Percentiles rank a stretch among this genome's conserved stretches.
phyloP scores from a whole-genome alignment of 2,888 invertebrate species.

The Leptopilina syphax region DNA sequence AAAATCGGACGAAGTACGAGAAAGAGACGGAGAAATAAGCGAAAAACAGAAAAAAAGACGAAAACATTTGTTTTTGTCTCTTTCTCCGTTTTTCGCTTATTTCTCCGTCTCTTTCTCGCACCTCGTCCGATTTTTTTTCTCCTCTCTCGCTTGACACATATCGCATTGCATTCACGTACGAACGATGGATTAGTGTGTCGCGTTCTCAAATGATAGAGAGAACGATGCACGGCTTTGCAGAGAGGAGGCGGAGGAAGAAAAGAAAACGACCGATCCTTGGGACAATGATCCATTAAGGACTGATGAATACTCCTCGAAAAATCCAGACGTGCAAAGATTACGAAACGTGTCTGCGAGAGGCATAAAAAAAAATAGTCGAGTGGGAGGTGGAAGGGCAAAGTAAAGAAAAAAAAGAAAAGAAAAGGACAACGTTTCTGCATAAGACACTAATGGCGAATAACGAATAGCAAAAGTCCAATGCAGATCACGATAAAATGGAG shows the following conservation, averaged over 20 bases:
- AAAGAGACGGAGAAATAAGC: too few species aligned
- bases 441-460: slow-evolving; percentile 39
- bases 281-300: slow-evolving; percentile 40
- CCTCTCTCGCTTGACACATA: neutral
- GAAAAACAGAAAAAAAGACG: too few species aligned
- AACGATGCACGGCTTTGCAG: slow-evolving; percentile 14
- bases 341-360: neutral
- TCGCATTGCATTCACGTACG: slow-evolving; percentile 34
- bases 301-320: slow-evolving; percentile 34
- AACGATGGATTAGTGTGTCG: slow-evolving; percentile 36
- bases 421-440: slow-evolving; percentile 10
- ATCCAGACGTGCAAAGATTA: slow-evolving; percentile 31
- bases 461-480: slow-evolving; percentile 34
- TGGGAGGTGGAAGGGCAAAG: slow-evolving; percentile 5
- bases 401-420: neutral
- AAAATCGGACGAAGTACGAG: too few species aligned
- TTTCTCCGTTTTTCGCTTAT: too few species aligned
- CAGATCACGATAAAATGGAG: slow-evolving; percentile 53
- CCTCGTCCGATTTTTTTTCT: neutral
- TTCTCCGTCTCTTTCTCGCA: neutral
- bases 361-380: neutral
- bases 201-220: slow-evolving; percentile 11
- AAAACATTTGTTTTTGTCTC: too few species aligned
- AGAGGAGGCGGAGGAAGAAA: neutral
- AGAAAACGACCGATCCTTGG: slow-evolving; percentile 30